phyloP scores from a whole-genome alignment of 2,113 vertebrate genomes.

The Telmatochromis brachygnathus region DNA sequence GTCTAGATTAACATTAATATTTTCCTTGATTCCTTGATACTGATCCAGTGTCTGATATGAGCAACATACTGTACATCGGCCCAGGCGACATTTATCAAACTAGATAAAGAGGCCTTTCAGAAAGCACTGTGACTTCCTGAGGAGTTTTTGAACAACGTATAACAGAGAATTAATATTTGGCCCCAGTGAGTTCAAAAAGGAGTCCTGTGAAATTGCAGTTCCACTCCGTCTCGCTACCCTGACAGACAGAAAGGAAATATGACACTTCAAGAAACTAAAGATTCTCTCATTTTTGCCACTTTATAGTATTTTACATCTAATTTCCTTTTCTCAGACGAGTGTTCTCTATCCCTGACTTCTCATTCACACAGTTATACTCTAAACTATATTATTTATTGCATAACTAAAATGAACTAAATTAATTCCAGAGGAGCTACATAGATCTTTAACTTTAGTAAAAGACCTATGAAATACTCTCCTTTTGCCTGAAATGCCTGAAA shows the following conservation, averaged over 20 bases:
- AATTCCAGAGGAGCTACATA: not conserved
- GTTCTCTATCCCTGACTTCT: not conserved
- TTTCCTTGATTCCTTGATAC: not conserved
- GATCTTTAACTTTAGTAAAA: not conserved
- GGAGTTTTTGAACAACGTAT: not conserved
- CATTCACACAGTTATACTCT: not conserved
- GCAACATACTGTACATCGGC: not conserved
- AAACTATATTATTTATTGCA: not conserved
- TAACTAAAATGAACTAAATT: not conserved
- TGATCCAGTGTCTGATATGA: not conserved
- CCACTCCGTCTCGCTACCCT: not conserved
- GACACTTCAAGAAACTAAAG: not conserved
- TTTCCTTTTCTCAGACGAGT: not conserved
- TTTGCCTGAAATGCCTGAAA: not conserved
- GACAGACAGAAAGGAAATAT: not conserved
- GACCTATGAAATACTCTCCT: not conserved
- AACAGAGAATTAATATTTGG: constrained; percentile 9
- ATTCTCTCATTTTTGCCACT: not conserved
- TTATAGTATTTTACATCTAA: not conserved
- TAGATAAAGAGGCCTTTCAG: not conserved
- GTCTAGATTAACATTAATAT: not conserved
- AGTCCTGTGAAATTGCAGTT: constrained; percentile 9
- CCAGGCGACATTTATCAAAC: not conserved
- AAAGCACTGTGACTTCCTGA: not conserved
- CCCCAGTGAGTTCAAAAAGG: not conserved